A percentile compares a stretch with the other conserved stretches of the same genome.
phyloP scores from a whole-genome alignment of 2,888 invertebrate genomes.

The Lampropteryx suffumata region DNA sequence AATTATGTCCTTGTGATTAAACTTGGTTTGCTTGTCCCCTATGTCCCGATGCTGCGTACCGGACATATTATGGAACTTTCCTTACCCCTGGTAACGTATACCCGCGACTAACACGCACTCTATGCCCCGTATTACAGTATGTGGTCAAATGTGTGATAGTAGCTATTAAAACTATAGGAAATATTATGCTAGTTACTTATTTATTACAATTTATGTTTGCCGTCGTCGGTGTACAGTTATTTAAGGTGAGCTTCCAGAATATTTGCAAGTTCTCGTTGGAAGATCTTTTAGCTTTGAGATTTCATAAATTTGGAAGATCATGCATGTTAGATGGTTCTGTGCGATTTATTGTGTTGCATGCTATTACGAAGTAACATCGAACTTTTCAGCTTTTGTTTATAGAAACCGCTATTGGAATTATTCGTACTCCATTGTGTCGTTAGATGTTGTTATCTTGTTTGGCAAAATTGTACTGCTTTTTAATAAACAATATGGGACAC shows the following conservation, averaged over 20 bases:
- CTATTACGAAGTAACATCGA: background rate
- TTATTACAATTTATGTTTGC: constrained; percentile 99
- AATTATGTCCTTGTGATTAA: constrained; percentile 59
- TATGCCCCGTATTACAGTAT: constrained; percentile 86
- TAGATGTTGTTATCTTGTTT: constrained; percentile 16
- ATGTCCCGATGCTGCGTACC: constrained; percentile 74
- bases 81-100: constrained; percentile 37
- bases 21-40: constrained; percentile 76
- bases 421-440: constrained; percentile 14
- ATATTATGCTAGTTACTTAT: constrained; percentile 99
- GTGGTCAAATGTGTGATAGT: constrained; percentile 99
- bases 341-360: constrained; percentile 21
- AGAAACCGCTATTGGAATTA: constrained; percentile 6
- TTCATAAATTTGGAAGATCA: background rate
- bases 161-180: constrained; percentile 99
- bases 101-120: constrained; percentile 61
- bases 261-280: constrained; percentile 4
- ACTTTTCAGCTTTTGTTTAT: constrained; percentile 12
- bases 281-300: constrained; percentile 5
- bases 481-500: constrained; percentile 24
- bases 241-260: constrained; percentile 90
- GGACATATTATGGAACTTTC: constrained; percentile 56
- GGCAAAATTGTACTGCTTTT: constrained; percentile 34
- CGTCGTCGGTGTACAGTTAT: constrained; percentile 99
- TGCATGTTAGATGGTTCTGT: constrained; percentile 29